Conservation (phyloP, 1,140 invertebrate species). For the Papilio machaon region DNA sequence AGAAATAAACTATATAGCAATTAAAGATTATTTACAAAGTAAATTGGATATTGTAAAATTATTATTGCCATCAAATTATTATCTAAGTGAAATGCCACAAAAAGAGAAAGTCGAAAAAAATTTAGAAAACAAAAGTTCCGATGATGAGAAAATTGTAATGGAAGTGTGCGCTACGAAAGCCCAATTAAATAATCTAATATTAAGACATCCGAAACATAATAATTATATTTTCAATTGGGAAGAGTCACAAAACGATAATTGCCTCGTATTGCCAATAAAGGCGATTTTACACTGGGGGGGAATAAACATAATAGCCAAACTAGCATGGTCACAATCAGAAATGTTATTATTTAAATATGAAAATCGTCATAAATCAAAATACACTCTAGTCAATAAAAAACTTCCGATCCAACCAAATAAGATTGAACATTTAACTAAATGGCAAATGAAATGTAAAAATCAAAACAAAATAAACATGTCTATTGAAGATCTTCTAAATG, state of each 20-base stretch:
- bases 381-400: slow-evolving; percentile 58
- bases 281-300: slow-evolving; percentile 61
- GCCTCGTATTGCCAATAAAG: slow-evolving; percentile 43
- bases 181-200: slow-evolving; percentile 62
- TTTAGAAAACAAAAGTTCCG: not conserved
- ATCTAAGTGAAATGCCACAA: slow-evolving; percentile 40
- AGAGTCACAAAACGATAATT: slow-evolving; percentile 43
- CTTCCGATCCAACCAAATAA: slow-evolving; percentile 12
- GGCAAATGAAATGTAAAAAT: slow-evolving; percentile 43
- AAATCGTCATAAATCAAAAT: slow-evolving; percentile 50
- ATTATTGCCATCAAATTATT: slow-evolving; percentile 11
- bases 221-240: slow-evolving; percentile 59
- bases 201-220: slow-evolving; percentile 49
- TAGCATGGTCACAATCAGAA: slow-evolving; percentile 31
- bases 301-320: slow-evolving; percentile 46
- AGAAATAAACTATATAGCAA: slow-evolving; percentile 51
- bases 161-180: slow-evolving; percentile 57
- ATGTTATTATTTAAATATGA: slow-evolving; percentile 46
- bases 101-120: slow-evolving; percentile 24
- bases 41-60: slow-evolving; percentile 48
- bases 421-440: slow-evolving; percentile 41
- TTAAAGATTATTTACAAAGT: slow-evolving; percentile 57
- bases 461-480: slow-evolving; percentile 22
- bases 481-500: slow-evolving; percentile 18
- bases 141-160: slow-evolving; percentile 47